Base-by-base conservation (phyloP, 2,888 invertebrate genomes). In the Dioctria rufipes region DNA sequence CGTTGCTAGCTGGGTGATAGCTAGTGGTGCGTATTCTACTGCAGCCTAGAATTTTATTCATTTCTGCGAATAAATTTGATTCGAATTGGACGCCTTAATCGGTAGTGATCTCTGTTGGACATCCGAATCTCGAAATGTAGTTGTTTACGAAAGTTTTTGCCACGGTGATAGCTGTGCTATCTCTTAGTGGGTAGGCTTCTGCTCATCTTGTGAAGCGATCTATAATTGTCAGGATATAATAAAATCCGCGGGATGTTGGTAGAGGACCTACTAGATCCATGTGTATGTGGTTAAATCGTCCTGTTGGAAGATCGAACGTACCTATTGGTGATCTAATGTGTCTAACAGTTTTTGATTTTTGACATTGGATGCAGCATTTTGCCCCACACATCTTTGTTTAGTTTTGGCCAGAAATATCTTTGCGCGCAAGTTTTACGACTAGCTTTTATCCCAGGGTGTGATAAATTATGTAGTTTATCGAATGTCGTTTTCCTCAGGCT, bases 261-360 rank as follows among this genome's bases (percentile, higher is more conserved):
- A 25, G 8, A 4, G 25, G 25, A n/a, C 61, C 58, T 5, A 81
- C 81, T 40, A 78, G 71, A 61, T 81, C 73, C 51, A 81, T 58
- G 58, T 78, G n/a, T 11, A 78, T 63, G 61, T 81, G 78, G 43
- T 78, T 78, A 63, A 81, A 78, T 37, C 81, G 81, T 40, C 78
- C 40, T n/a, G 69, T 67, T 42, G 71, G 78, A 40, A 43, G 39
- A 3, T 37, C n/a, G 37, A 73, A 40, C 40, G n/a, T 13, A 54
- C 40, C 58, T 42, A 60, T 54, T 60, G 5, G 25, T 11, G 40
- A 54, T n/a, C 13, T 77, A 5, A 40, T 77, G 75, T 77, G 75
- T 39, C 60, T 13, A 3, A 49, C 49, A 25, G 51, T 49, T 77
- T 73, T 73, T 3, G 73, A 4, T 8, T 11, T 60, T 60, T 77